Conservation (phyloP, 2,888 invertebrate species). For the Stratiomys singularior region DNA sequence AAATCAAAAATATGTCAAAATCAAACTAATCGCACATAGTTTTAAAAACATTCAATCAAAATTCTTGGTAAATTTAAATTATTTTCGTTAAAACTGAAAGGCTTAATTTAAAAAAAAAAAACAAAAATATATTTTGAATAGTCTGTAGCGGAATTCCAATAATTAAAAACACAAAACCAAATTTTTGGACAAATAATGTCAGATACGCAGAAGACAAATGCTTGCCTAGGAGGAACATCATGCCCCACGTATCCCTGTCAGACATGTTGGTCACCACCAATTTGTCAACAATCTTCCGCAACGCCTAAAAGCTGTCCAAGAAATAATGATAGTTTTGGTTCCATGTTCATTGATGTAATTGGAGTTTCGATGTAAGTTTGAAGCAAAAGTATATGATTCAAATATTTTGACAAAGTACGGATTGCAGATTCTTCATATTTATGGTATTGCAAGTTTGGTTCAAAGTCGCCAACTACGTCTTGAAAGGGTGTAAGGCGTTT, state of each 20-base stretch:
- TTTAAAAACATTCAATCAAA: no score
- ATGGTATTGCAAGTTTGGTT: background rate
- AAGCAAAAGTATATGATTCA: no score
- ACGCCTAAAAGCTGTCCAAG: no score
- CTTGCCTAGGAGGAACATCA: background rate
- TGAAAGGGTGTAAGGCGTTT: background rate
- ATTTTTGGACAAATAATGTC: constrained; percentile 15
- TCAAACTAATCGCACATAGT: no score
- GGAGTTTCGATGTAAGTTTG: constrained; percentile 9
- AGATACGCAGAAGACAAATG: background rate
- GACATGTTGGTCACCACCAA: background rate
- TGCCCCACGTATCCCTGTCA: background rate
- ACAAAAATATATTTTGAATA: no score
- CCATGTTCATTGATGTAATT: background rate
- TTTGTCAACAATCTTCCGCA: background rate
- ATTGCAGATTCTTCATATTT: background rate
- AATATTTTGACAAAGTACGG: background rate
- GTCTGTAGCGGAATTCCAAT: background rate
- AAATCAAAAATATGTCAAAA: no score
- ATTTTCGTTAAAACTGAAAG: no score
- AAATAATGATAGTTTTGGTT: background rate
- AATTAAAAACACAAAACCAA: background rate
- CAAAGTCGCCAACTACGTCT: background rate
- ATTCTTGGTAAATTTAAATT: no score
- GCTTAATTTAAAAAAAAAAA: no score